A percentile compares a stretch with the other conserved stretches of the same genome.
phyloP scores from a whole-genome alignment of 2,113 vertebrate genomes.

The Syngnathus floridae region DNA sequence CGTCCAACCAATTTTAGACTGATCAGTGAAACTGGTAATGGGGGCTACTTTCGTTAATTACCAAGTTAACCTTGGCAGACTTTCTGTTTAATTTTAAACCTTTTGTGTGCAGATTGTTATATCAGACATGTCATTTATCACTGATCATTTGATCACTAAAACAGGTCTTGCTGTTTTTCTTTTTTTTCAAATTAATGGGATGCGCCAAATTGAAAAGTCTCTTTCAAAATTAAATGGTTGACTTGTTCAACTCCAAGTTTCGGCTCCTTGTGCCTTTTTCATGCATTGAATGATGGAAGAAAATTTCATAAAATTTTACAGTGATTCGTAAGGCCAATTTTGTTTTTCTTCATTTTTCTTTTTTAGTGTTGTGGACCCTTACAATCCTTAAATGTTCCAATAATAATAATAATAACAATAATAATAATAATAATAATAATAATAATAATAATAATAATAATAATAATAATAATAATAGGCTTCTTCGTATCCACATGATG shows the following conservation, averaged over 20 bases:
- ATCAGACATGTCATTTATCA: no score
- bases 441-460: slow-evolving; percentile 17
- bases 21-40: background rate
- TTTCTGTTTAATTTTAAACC: no score
- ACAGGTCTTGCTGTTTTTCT: no score
- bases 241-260: background rate
- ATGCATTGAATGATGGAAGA: background rate
- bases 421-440: slow-evolving; percentile 26
- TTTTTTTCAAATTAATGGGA: no score
- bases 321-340: background rate
- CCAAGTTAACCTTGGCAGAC: no score
- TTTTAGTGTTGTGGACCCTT: no score
- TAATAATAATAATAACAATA: slow-evolving; percentile 23
- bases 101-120: no score
- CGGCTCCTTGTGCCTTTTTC: background rate
- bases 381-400: background rate
- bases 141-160: no score
- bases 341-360: no score
- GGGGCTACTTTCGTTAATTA: background rate
- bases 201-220: background rate
- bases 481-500: slow-evolving; percentile 25
- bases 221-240: background rate
- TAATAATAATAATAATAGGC: slow-evolving; percentile 8
- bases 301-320: background rate
- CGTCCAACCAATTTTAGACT: background rate